Base-by-base conservation (phyloP, 2,113 vertebrate species). In the Condylura cristata region DNA sequence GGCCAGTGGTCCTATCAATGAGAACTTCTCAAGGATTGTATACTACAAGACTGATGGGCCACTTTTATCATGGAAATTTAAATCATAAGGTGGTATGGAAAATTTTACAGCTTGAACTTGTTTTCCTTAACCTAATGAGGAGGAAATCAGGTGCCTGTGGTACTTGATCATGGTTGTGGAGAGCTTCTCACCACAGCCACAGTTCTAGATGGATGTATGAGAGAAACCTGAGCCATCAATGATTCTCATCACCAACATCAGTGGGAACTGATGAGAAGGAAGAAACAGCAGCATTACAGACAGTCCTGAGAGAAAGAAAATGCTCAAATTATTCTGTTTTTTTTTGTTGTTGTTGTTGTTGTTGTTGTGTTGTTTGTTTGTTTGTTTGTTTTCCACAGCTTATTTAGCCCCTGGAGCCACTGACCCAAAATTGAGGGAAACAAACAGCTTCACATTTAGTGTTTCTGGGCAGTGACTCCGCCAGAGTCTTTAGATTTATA, bases 91-190 rank as follows among this genome's bases (percentile, higher is more conserved):
- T 53, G 18, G 79, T 75, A 88, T 2, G 18, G 22, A 9, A 11
- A 91, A 13, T 79, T 93, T 96, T 6, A 80, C 44, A 39, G 37
- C 14, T 8, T 2, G 24, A 34, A 6, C 18, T 24, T 96, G 8
- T 44, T 95, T 96, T 90, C 75, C 9, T 41, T 46, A 83, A 30
- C 9, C 44, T 9, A 12, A 3, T 60, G 74, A 39, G 88, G 6
- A n/a, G n/a, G n/a, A 58, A 93, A 96, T 92, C 8, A 94, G 70
- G 87, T 91, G 78, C 0, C 41, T 95, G 44, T 66, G 34, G 16
- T 93, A 2, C 24, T 48, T 61, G 46, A 30, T 51, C 46, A 78
- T 75, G 39, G 68, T 39, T 89, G 6, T 68, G 41, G 37, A 34
- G 3, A 58, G 6, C 46, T 91, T 37, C 84, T 39, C 56, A 53